Evolutionary conservation across 2,888 invertebrate genomes (phyloP), one percentile per base, ranked within the genome.

Genomic region (Lasioglossum vierecki): DNA sequence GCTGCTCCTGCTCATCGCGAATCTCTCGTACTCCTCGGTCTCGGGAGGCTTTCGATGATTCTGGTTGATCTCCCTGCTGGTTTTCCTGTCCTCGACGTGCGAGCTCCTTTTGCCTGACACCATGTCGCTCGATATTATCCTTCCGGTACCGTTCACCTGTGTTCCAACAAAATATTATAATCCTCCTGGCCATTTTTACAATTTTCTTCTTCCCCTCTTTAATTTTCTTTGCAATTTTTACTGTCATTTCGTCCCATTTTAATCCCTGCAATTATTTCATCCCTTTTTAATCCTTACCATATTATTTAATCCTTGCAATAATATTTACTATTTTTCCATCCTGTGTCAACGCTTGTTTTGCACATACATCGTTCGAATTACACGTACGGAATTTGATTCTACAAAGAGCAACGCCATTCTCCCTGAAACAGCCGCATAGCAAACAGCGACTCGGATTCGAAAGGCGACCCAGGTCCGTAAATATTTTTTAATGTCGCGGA

Each of bases 61-160:
- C 18, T 84, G 75, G 68, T 44, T 44, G 72, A 70, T 35, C 49
- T 88, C 89, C 46, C 76, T 76, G 53, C 1, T 80, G 49, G 60
- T 82, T 71, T 84, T 89, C 80, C 60, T 86, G n/a, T 85, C 88
- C 46, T 76, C 79, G 57, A 35, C 11, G 22, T 57, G 75, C 60
- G 75, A 73, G 15, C 77, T 39, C 44, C 84, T 87, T 71, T 76
- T 90, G 6, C 91, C 91, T 39, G 92, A 93, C 76, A 92, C 92
- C 80, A 92, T 85, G 88, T 90, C 91, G 80, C 91, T 93, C 46
- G 94, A 90, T 88, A 93, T 93, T 83, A 93, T 85, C 84, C 86
- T 91, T 74, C 92, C 93, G 44, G 92, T 93, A 9, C 93, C 93
- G 80, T 94, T 94, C 74, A 93, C 91, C 94, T 94, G 87, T 39